Percentiles rank a stretch among this genome's conserved stretches.
Conservation (phyloP, 2,797 vertebrate species). For the Pogoniulus pusillus region DNA sequence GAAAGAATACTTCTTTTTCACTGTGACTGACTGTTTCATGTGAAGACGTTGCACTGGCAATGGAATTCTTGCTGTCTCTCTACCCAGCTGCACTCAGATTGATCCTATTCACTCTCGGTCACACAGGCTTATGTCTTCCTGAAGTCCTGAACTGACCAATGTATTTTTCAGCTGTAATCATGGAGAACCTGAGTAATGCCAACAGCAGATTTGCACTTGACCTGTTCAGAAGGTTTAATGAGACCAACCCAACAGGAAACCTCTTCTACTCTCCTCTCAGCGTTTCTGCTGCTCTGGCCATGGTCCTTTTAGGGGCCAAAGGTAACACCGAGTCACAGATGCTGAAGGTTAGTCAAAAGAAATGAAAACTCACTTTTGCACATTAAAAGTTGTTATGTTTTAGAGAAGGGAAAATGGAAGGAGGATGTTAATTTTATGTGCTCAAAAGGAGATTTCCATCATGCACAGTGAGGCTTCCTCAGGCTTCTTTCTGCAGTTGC, state of each 20-base stretch:
- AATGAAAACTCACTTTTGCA: not conserved
- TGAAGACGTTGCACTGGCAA: too few species aligned
- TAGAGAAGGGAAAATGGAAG: not conserved
- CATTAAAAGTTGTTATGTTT: not conserved
- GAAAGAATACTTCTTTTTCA: not conserved
- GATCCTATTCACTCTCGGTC: not conserved
- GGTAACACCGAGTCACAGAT: conserved; percentile 83
- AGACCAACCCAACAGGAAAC: conserved; percentile 72
- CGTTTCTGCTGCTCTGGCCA: conserved; percentile 87
- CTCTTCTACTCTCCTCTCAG: conserved; percentile 89
- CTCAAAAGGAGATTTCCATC: not conserved
- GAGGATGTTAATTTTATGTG: not conserved
- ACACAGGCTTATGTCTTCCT: not conserved
- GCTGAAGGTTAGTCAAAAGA: conserved; percentile 79
- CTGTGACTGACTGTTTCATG: not conserved
- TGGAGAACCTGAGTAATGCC: conserved; percentile 80
- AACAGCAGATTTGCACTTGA: conserved; percentile 85
- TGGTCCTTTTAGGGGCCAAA: conserved; percentile 85
- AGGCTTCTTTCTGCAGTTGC: not conserved
- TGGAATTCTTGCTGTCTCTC: not conserved
- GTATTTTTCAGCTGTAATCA: conserved; percentile 66
- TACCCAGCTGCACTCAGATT: not conserved
- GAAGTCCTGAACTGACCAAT: not conserved
- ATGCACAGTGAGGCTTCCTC: not conserved
- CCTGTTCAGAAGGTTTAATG: conserved; percentile 79